These are phyloP conservation scores for Aphodius granarius DNA, from an alignment of 2,888 invertebrate genomes.

Conservation along the genomic window DNA sequence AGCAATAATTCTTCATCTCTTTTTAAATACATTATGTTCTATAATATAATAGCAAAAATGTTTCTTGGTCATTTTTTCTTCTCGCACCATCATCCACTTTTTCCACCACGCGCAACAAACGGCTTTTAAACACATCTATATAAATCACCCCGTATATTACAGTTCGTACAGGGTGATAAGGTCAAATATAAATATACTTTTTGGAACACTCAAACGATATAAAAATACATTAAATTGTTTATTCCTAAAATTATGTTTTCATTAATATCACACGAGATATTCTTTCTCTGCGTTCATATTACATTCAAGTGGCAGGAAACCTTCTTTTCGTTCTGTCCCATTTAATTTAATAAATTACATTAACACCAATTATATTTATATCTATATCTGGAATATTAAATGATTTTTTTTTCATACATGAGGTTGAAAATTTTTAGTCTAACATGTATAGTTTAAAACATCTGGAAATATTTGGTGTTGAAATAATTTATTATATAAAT, in stretches of 20 bases:
- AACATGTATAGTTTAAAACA: too few relatives aligned
- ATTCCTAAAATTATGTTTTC: constrained; percentile 27
- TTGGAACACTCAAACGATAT: constrained; percentile 32
- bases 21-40: constrained; percentile 13
- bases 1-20: constrained; percentile 16
- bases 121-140: neutral
- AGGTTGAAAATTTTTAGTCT: too few relatives aligned
- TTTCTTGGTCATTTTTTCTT: constrained; percentile 26
- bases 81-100: neutral
- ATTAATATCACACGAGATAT: constrained; percentile 34
- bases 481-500: constrained; percentile 2
- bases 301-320: constrained; percentile 29
- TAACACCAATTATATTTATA: too few relatives aligned
- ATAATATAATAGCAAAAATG: constrained; percentile 24
- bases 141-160: neutral
- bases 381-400: too few relatives aligned
- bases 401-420: too few relatives aligned
- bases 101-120: neutral
- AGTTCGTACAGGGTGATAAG: neutral
- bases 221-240: constrained; percentile 36
- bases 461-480: too few relatives aligned
- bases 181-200: constrained; percentile 1
- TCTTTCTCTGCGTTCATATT: constrained; percentile 22
- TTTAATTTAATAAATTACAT: too few relatives aligned
- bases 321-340: too few relatives aligned